Conservation (phyloP, 2,797 vertebrate species). For the Pristis pectinata region DNA sequence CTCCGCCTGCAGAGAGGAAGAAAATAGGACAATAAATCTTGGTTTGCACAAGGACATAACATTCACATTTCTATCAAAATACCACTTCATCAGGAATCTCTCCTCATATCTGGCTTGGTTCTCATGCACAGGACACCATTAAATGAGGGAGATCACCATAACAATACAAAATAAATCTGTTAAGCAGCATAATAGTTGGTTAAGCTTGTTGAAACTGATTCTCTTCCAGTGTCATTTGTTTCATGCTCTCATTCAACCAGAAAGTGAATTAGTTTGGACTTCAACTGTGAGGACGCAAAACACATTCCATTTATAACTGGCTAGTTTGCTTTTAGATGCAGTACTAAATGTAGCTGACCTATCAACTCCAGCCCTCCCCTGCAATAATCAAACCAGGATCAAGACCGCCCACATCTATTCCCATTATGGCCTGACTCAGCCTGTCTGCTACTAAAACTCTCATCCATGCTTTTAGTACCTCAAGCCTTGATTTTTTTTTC, state of each 20-base stretch:
- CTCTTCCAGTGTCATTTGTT: neutral
- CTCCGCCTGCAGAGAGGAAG: slow-evolving; percentile 72
- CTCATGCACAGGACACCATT: neutral
- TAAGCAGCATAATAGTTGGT: neutral
- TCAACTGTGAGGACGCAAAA: neutral
- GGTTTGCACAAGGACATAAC: neutral
- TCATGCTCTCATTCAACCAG: neutral
- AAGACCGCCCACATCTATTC: no score
- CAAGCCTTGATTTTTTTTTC: no score
- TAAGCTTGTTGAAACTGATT: neutral
- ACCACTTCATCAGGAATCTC: no score
- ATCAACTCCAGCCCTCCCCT: no score
- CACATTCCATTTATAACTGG: neutral
- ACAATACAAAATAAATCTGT: neutral
- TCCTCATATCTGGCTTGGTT: neutral
- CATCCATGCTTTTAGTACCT: no score
- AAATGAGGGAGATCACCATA: neutral
- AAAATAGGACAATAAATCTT: slow-evolving; percentile 27
- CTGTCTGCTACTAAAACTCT: no score
- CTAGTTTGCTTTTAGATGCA: neutral
- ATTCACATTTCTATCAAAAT: no score
- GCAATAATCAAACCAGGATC: no score
- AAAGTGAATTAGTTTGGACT: neutral
- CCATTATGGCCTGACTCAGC: neutral
- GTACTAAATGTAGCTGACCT: neutral